A percentile compares a stretch with the other conserved stretches of the same genome.
These are phyloP conservation scores for Triplophysa tibetana DNA, from an alignment of 2,113 vertebrate genomes.

Conservation along the genomic window DNA sequence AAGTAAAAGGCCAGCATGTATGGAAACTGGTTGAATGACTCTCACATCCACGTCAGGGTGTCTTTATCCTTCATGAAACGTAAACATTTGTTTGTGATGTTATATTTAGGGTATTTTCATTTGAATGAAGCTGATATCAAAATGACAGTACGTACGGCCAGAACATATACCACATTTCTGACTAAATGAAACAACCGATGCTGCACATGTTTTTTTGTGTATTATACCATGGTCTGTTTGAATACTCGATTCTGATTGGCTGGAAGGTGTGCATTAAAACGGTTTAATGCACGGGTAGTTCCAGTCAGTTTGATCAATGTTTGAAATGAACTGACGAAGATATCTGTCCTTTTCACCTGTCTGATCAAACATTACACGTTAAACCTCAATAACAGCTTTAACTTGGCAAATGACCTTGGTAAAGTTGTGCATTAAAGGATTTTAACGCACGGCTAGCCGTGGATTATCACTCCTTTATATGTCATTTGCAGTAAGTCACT, in stretches of 20 bases:
- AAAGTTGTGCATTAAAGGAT: too few relatives aligned
- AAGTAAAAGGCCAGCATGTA: conserved; percentile 7
- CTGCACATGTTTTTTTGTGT: conserved; percentile 44
- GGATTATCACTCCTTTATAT: conserved; percentile 49
- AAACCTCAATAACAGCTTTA: too few relatives aligned
- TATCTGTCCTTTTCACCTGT: too few relatives aligned
- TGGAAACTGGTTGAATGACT: neutral
- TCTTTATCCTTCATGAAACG: neutral
- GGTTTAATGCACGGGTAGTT: too few relatives aligned
- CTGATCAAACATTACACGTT: too few relatives aligned
- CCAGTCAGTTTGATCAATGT: too few relatives aligned
- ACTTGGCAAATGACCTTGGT: too few relatives aligned
- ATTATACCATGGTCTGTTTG: conserved; percentile 50
- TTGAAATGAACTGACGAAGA: too few relatives aligned
- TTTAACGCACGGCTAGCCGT: too few relatives aligned
- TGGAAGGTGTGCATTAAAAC: too few relatives aligned
- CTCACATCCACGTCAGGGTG: neutral
- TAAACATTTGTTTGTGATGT: too few relatives aligned
- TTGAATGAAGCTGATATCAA: neutral
- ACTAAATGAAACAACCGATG: conserved; percentile 56
- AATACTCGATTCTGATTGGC: too few relatives aligned
- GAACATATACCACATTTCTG: neutral
- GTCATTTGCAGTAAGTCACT: conserved; percentile 65
- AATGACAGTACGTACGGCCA: neutral
- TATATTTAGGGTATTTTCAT: neutral